These are phyloP conservation scores for Sminthurinus aureus DNA, from an alignment of 2,888 invertebrate genomes.

Conservation along the genomic window DNA sequence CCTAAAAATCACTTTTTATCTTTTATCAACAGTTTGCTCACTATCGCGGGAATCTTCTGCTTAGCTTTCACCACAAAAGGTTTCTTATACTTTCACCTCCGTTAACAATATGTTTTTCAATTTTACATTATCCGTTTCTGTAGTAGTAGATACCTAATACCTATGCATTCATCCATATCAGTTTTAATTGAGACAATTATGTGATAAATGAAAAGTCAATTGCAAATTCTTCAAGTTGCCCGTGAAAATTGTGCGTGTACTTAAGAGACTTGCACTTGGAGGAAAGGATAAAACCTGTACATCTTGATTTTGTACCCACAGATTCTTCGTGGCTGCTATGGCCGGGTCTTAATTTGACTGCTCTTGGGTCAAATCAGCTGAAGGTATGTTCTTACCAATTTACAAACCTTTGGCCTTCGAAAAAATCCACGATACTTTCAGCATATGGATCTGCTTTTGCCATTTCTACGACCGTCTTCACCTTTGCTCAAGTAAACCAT, in stretches of 20 bases:
- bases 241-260: no score
- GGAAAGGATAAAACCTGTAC: no score
- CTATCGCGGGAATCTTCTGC: constrained; percentile 48
- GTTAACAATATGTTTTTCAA: not conserved
- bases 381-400: constrained; percentile 53
- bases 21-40: constrained; percentile 43
- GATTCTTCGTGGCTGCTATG: constrained; percentile 52
- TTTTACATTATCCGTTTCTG: no score
- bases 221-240: no score
- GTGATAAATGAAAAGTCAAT: no score
- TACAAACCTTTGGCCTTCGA: constrained; percentile 52
- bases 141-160: no score
- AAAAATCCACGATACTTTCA: constrained; percentile 51
- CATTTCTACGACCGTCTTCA: constrained; percentile 55
- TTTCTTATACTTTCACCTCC: constrained; percentile 12
- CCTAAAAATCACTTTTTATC: constrained; percentile 9
- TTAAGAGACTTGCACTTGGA: no score
- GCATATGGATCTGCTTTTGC: constrained; percentile 55
- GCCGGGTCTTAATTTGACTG: constrained; percentile 54
- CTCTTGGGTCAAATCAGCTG: constrained; percentile 54
- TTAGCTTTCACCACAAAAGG: constrained; percentile 52
- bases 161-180: not conserved
- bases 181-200: not conserved
- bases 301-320: constrained; percentile 3
- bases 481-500: constrained; percentile 51